Base-by-base conservation (phyloP, 2,113 vertebrate species). In the Collichthys lucidus region DNA sequence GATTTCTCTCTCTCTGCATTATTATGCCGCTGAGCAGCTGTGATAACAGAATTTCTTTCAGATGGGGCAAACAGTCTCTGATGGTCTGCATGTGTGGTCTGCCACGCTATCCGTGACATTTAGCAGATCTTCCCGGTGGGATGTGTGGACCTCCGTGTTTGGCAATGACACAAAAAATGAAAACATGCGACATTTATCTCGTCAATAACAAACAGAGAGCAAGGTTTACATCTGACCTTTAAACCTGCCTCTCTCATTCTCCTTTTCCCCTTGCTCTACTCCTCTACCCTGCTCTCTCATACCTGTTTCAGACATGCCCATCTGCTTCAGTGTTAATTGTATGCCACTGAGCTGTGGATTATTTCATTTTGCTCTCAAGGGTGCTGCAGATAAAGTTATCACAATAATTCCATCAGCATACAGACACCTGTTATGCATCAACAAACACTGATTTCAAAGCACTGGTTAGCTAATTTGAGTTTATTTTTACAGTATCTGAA, bases 321-420 rank as follows among this genome's bases (percentile, higher is more conserved):
- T 92, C 90, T 93, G 88, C 77, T 87, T 55, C 64, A 53, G 22
- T 7, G 24, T 82, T 93, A 93, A 89, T 91, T 93, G 76, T n/a
- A 66, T 0, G 64, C 49, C 61, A 52, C 87, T 74, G 73, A 89
- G 73, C 74, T 81, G 68, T 85, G 74, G 4, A 70, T 84, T 84
- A 71, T 87, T 93, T 85, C 5, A 50, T 72, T 83, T 56, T 71
- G 78, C 72, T 86, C 92, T 91, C 86, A 86, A 60, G 86, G 83
- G 87, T 81, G 75, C 50, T 89, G 74, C 75, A 84, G 71, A 94
- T 93, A 46, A 88, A 93, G 85, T 73, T 84, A 88, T 94, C 88
- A 92, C 46, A 29, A 52, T 85, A 61, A 77, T 66, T 81, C 74
- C 76, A 73, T 65, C 31, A 76, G 55, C 57, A 87, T 72, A 89